Percentiles rank a stretch among this genome's conserved stretches.
These are phyloP conservation scores for Hofmannophila pseudospretella DNA, from an alignment of 2,888 invertebrate genomes.

Conservation along the genomic window DNA sequence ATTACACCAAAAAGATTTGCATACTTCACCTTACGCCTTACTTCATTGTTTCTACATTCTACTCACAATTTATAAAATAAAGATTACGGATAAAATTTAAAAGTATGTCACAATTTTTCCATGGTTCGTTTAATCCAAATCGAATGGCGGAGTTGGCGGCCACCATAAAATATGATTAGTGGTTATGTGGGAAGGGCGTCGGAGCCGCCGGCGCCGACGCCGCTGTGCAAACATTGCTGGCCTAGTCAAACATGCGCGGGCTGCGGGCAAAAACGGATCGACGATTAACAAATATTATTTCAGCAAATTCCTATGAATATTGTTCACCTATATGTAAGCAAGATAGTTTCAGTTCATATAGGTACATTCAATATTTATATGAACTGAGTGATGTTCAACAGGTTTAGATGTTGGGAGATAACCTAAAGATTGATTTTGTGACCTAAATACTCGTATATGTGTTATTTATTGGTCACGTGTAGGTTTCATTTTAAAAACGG, in stretches of 20 bases:
- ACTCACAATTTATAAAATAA: too few relatives aligned
- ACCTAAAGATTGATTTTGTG: too few relatives aligned
- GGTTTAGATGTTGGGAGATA: too few relatives aligned
- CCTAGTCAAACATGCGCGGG: constrained; percentile 47
- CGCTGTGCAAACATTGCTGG: constrained; percentile 51
- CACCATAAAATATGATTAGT: constrained; percentile 73
- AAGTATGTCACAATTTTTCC: constrained; percentile 4
- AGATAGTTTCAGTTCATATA: too few relatives aligned
- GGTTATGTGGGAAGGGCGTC: constrained; percentile 41
- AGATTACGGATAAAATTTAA: constrained; percentile 1
- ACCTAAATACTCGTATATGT: too few relatives aligned
- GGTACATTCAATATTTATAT: too few relatives aligned
- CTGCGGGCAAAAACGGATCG: constrained; percentile 28
- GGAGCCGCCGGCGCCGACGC: constrained; percentile 33
- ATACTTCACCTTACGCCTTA: too few relatives aligned
- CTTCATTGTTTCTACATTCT: background rate
- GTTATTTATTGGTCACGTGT: too few relatives aligned
- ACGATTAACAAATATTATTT: constrained; percentile 49
- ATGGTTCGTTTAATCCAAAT: constrained; percentile 56
- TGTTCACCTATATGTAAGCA: constrained; percentile 8
- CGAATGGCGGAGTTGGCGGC: constrained; percentile 36
- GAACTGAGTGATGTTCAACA: background rate
- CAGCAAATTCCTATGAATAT: constrained; percentile 29
- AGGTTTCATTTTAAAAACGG: too few relatives aligned
- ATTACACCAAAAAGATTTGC: too few relatives aligned